Evolutionary conservation across 1,140 invertebrate genomes (phyloP).

Genomic region (Saccostrea cuccullata): DNA sequence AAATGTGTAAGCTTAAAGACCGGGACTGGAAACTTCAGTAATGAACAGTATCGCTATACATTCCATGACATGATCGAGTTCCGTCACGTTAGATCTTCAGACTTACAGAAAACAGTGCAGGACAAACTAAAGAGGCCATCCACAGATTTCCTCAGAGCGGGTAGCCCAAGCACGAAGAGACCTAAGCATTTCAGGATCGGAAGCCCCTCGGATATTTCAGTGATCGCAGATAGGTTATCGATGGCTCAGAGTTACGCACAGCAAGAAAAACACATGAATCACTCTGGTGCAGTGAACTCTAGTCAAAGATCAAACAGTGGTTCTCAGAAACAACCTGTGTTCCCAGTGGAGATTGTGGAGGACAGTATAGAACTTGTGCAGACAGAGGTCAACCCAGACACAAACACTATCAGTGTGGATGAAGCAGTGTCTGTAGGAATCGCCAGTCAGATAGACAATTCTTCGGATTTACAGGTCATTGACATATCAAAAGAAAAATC

Average conservation of each 20-base stretch:
- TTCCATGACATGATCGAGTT: slow-evolving; percentile 46
- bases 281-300: background rate
- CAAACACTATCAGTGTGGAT: slow-evolving; percentile 20
- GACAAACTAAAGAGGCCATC: slow-evolving; percentile 41
- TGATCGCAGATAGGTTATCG: slow-evolving; percentile 26
- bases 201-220: slow-evolving; percentile 35
- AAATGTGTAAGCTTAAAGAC: slow-evolving; percentile 45
- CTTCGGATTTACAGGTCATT: slow-evolving; percentile 51
- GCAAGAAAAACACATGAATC: background rate
- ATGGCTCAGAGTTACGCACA: slow-evolving; percentile 37
- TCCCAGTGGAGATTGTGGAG: slow-evolving; percentile 49
- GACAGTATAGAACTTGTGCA: slow-evolving; percentile 58
- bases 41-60: slow-evolving; percentile 39
- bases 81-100: slow-evolving; percentile 45
- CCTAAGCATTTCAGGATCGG: slow-evolving; percentile 11
- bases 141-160: slow-evolving; percentile 40
- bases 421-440: slow-evolving; percentile 50
- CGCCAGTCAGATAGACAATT: slow-evolving; percentile 48
- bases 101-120: slow-evolving; percentile 43
- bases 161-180: slow-evolving; percentile 42
- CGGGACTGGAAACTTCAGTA: background rate
- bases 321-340: slow-evolving; percentile 44
- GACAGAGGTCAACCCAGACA: slow-evolving; percentile 34
- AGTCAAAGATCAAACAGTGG: slow-evolving; percentile 28
- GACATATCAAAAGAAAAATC: slow-evolving; percentile 43